Percentiles rank a stretch among this genome's conserved stretches.
phyloP scores from a whole-genome alignment of 2,113 vertebrate species.

The Crotophaga sulcirostris region DNA sequence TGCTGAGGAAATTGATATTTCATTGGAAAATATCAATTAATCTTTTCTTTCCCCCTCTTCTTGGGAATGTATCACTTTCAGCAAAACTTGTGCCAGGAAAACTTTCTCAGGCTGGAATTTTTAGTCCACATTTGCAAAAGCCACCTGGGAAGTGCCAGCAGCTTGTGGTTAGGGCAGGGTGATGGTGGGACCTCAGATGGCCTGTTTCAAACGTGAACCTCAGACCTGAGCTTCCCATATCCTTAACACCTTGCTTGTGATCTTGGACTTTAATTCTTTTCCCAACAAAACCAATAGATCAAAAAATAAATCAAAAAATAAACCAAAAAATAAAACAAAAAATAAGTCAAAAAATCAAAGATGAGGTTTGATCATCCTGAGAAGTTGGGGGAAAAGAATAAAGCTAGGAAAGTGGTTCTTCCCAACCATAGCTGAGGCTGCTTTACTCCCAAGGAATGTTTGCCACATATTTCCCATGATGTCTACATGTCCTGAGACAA shows the following conservation, averaged over 20 bases:
- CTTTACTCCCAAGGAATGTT: neutral
- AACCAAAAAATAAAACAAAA: neutral
- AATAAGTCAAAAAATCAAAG: neutral
- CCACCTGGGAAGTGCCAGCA: neutral
- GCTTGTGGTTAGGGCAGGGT: neutral
- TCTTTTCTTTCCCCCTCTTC: neutral
- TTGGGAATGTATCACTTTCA: neutral
- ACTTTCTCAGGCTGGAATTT: neutral
- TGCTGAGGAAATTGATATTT: neutral
- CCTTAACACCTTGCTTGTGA: accelerated
- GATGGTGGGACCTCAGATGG: neutral
- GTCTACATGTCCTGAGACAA: neutral
- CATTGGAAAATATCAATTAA: neutral
- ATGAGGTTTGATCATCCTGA: neutral
- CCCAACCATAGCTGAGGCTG: neutral
- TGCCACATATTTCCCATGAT: accelerated
- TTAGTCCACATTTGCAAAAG: neutral
- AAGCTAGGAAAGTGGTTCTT: neutral
- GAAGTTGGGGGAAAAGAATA: neutral
- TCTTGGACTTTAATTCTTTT: neutral
- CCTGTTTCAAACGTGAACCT: neutral
- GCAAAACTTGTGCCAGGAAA: slow-evolving; percentile 16
- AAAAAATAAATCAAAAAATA: neutral
- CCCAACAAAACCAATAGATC: neutral
- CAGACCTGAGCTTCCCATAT: neutral